Conservation (phyloP, 2,113 vertebrate genomes). For the Melanerpes aurifrons region DNA sequence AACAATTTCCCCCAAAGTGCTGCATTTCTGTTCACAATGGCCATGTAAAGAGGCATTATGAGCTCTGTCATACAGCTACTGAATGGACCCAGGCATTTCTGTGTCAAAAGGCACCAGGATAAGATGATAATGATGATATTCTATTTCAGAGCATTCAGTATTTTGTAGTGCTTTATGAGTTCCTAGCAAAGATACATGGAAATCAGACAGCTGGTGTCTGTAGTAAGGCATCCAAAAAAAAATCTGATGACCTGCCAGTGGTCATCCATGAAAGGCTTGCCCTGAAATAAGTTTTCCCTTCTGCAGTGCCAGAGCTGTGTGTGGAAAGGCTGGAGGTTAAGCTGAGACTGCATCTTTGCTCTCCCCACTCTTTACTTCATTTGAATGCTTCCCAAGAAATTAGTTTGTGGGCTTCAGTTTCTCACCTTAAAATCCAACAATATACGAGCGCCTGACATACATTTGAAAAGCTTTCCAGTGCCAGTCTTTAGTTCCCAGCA, state of each 20-base stretch:
- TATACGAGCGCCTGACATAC: not conserved
- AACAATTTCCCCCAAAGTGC: not conserved
- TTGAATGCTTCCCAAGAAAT: not conserved
- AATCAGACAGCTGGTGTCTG: not conserved
- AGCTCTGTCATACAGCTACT: not conserved
- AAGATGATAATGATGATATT: not conserved
- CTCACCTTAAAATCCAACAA: not conserved
- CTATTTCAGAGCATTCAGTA: not conserved
- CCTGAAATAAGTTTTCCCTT: not conserved
- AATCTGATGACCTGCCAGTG: not conserved
- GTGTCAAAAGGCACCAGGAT: not conserved
- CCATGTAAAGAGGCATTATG: not conserved
- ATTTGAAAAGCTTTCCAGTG: conserved; percentile 37
- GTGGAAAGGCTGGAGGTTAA: not conserved
- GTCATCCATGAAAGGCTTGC: not conserved
- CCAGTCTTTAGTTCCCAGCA: conserved; percentile 28
- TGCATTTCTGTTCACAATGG: not conserved
- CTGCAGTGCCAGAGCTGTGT: accelerated
- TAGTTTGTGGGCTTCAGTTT: not conserved
- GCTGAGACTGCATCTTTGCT: not conserved
- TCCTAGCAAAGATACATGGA: not conserved
- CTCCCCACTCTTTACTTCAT: not conserved
- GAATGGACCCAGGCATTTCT: not conserved
- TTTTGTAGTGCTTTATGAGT: not conserved
- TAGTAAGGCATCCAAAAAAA: not conserved